Base-by-base conservation (phyloP, 2,888 invertebrate genomes). In the Epirrhoe tristata region DNA sequence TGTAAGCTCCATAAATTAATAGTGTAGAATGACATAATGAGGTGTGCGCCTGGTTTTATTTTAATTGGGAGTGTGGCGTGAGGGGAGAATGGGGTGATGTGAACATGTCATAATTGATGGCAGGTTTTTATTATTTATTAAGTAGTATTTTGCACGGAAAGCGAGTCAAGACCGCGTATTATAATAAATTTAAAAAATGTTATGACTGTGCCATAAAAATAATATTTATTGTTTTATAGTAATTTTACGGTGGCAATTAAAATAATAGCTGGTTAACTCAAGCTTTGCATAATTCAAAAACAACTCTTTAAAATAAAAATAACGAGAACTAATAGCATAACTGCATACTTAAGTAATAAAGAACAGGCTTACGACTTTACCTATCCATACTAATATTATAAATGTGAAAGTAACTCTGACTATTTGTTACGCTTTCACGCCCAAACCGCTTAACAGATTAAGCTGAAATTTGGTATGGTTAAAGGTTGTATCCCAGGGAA, bases 1-100 rank as follows among this genome's bases (percentile, higher is more conserved):
- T 78, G 79, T 78, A 63, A 64, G 67, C 70, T 71, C 77, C 76
- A 75, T 84, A 81, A 80, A 90, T 90, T 87, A 87, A 88, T 86
- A 81, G 87, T 83, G 90, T 71, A 77, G 83, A 89, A 80, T 88
- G 91, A 91, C 89, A 85, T 87, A 85, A 90, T 87, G 89, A 83
- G 85, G 84, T 85, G 84, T 81, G 77, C 80, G 68, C 60, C 61
- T 57, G 63, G 70, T 66, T 69, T 73, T 71, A 70, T 74, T 73
- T 71, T 74, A 74, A 74, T 74, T 74, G 67, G 71, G 50, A 57
- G 69, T 39, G 55, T 64, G 34, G 59, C 59, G 55, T 64, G 59
- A 54, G 64, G 58, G 62, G 36, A 52, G 53, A 39, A 50, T 57
- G 60, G 60, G 56, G 56, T 53, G 32, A 46, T 16, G 51, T 43